Evolutionary conservation across 2,113 vertebrate genomes (phyloP), one percentile per base, ranked within the genome.

Genomic region (Ailuropoda melanoleuca): DNA sequence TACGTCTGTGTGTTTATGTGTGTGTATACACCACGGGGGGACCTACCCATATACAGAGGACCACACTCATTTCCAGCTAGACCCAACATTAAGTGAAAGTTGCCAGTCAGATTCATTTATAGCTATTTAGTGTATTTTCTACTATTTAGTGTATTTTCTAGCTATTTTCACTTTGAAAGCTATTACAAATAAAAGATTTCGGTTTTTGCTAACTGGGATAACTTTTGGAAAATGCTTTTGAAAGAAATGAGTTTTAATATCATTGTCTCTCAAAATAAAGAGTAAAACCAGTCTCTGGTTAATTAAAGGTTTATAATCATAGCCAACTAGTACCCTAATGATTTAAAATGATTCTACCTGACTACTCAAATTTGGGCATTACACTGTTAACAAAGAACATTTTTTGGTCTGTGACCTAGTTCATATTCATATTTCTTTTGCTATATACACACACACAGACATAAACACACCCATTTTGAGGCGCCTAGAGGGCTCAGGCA

Each of bases 251-350:
- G 64, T 26, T 66, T 95, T 50, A 78, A 78, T 6, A 74, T 84
- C 34, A 88, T 39, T 39, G 4, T 94, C 56, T 94, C 50, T 80
- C 31, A 91, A 74, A 50, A 48, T 92, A 74, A 43, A 34, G 23
- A 81, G 53, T 68, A 84, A 91, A 88, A 60, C 7, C 34, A 48
- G 21, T 50, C 13, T 90, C 48, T 86, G 24, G 23, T 48, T 90
- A 93, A 88, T n/a, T 89, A 43, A 96, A 92, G 24, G n/a, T 64
- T 96, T 94, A 66, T 94, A 58, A 66, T 83, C 58, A 64, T 70
- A 90, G 15, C 58, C 77, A 55, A 77, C 26, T 53, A 34, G 14
- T 80, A 58, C 55, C 24, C 48, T 88, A 66, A 48, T 56, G 24
- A 82, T 50, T 94, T 82, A 31, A 89, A 90, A 78, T 78, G 19